Conservation (phyloP, 2,113 vertebrate genomes). For the Dasyurus viverrinus region DNA sequence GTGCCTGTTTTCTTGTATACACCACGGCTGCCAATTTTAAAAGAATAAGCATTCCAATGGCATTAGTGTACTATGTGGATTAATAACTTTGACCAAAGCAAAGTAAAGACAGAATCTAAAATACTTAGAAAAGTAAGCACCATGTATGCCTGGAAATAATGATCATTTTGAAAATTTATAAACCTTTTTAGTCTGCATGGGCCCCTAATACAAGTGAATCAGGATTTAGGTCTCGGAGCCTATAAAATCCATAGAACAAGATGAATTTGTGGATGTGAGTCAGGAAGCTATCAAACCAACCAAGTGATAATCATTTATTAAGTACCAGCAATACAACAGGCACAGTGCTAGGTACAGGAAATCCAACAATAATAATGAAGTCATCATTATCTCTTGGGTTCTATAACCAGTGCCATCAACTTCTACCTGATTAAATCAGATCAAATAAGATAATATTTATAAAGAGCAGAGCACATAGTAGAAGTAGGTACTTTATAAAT, state of each 20-base stretch:
- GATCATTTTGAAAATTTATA: constrained; percentile 20
- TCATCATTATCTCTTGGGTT: background rate
- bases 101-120: constrained; percentile 42
- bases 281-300: constrained; percentile 41
- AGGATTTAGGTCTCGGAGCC: background rate
- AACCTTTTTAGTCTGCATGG: constrained; percentile 32
- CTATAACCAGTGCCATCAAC: background rate
- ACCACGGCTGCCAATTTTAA: constrained; percentile 62
- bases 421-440: background rate
- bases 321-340: background rate
- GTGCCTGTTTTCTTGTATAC: constrained; percentile 64
- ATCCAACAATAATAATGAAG: background rate
- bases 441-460: background rate
- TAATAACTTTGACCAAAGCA: constrained; percentile 48
- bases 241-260: constrained; percentile 46
- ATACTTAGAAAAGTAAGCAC: background rate
- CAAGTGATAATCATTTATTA: background rate
- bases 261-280: constrained; percentile 52
- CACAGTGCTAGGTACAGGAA: background rate
- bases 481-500: background rate
- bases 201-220: background rate
- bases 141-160: constrained; percentile 30
- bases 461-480: background rate
- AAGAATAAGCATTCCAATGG: constrained; percentile 70
- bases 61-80: constrained; percentile 61